These are phyloP conservation scores for Mythimna impura DNA, from an alignment of 2,888 invertebrate species.

Conservation along the genomic window DNA sequence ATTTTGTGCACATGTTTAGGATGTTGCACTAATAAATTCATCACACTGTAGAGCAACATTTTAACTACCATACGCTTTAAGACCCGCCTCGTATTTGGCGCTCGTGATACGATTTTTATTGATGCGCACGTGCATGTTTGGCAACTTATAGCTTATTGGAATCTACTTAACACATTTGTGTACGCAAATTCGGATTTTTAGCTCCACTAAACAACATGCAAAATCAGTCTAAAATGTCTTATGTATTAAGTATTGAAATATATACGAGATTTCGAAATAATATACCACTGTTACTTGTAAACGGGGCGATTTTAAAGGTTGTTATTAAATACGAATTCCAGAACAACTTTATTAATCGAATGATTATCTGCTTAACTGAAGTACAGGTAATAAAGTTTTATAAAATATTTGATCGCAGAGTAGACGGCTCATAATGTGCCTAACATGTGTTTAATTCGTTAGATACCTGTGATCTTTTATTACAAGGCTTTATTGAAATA, in stretches of 20 bases:
- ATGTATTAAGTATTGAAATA: constrained; percentile 42
- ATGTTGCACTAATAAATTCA: too few relatives aligned
- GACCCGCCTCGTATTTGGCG: constrained; percentile 54
- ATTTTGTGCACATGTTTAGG: too few relatives aligned
- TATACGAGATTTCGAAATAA: constrained; percentile 51
- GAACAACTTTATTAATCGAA: constrained; percentile 33
- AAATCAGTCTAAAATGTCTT: constrained; percentile 46
- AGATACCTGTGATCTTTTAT: neutral
- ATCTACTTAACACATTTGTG: constrained; percentile 55
- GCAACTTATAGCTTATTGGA: constrained; percentile 44
- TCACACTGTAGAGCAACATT: constrained; percentile 50
- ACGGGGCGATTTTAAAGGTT: constrained; percentile 41
- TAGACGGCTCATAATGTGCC: neutral
- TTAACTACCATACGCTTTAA: constrained; percentile 56
- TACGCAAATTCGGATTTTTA: constrained; percentile 62
- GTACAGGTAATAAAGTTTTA: constrained; percentile 22
- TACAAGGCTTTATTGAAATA: constrained; percentile 3
- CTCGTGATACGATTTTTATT: constrained; percentile 72
- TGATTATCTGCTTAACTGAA: constrained; percentile 25
- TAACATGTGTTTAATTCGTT: constrained; percentile 18
- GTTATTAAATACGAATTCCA: constrained; percentile 42
- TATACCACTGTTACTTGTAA: constrained; percentile 45
- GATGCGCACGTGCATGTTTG: constrained; percentile 62
- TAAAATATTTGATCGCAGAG: constrained; percentile 27
- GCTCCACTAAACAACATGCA: constrained; percentile 48